Conservation (phyloP, 2,888 invertebrate species). For the Nipponacmea schrenckii region DNA sequence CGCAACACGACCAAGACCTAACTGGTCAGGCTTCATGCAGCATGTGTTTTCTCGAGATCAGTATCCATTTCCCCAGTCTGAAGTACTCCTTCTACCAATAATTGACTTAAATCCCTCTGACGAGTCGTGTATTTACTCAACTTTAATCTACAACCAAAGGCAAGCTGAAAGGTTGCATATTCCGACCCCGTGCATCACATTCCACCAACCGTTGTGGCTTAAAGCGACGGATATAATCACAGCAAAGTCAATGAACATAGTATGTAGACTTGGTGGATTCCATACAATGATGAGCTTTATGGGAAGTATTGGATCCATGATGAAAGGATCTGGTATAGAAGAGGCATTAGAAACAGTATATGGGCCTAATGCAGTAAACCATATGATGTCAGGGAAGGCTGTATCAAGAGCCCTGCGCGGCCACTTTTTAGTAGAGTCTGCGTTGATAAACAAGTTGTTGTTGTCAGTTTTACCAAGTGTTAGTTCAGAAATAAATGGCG, state of each 20-base stretch:
- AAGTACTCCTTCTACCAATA: not conserved
- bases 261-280: not conserved
- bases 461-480: not conserved
- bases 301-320: not conserved
- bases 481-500: too few relatives aligned
- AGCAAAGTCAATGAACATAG: not conserved
- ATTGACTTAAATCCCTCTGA: slow-evolving; percentile 4
- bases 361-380: not conserved
- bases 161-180: too few relatives aligned
- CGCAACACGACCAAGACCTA: not conserved
- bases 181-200: too few relatives aligned
- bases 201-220: not conserved
- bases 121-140: too few relatives aligned
- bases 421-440: not conserved
- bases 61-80: not conserved
- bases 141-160: too few relatives aligned
- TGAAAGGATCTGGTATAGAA: not conserved
- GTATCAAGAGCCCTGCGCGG: not conserved
- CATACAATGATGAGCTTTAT: not conserved
- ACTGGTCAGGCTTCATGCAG: slow-evolving; percentile 10
- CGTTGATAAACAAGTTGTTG: not conserved
- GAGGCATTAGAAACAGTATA: not conserved
- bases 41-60: not conserved
- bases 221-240: not conserved
- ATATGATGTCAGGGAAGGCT: too few relatives aligned